Percentiles rank a stretch among this genome's conserved stretches.
Evolutionary conservation across 2,797 vertebrate species (phyloP).

Genomic region (Poecilia picta): DNA sequence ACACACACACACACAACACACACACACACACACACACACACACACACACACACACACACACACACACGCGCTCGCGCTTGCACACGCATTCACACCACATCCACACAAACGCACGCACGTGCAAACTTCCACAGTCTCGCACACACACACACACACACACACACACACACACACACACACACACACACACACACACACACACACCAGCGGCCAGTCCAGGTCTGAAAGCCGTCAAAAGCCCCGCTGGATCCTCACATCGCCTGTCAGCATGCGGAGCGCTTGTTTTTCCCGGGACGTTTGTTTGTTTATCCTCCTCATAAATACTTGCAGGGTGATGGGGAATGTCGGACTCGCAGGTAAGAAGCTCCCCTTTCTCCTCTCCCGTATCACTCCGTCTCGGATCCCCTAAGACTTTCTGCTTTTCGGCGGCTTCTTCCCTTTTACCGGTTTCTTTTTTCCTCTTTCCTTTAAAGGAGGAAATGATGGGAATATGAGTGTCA

Average conservation of each 20-base stretch:
- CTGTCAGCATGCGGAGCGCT: slow-evolving; percentile 87
- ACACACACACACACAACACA: too few relatives aligned
- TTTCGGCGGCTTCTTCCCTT: not conserved
- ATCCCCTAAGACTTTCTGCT: not conserved
- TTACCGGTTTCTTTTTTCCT: not conserved
- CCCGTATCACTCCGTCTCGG: not conserved
- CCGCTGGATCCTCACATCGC: slow-evolving; percentile 76
- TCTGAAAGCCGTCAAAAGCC: slow-evolving; percentile 61
- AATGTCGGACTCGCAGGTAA: slow-evolving; percentile 90
- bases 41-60: slow-evolving; percentile 55
- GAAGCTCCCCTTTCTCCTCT: slow-evolving; percentile 53
- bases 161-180: too few relatives aligned
- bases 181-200: slow-evolving; percentile 2
- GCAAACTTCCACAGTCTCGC: slow-evolving; percentile 57
- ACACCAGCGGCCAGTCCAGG: slow-evolving; percentile 52
- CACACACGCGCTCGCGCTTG: slow-evolving; percentile 55
- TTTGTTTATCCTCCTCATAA: slow-evolving; percentile 86
- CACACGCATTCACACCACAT: slow-evolving; percentile 13
- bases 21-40: too few relatives aligned
- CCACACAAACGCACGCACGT: slow-evolving; percentile 32
- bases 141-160: too few relatives aligned
- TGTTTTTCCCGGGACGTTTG: slow-evolving; percentile 86
- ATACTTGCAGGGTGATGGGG: slow-evolving; percentile 84
- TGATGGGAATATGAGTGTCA: slow-evolving; percentile 18
- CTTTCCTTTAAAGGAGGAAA: not conserved